Percentiles rank a stretch among this genome's conserved stretches.
Conservation (phyloP, 2,113 vertebrate genomes). For the Phaethon lepturus region DNA sequence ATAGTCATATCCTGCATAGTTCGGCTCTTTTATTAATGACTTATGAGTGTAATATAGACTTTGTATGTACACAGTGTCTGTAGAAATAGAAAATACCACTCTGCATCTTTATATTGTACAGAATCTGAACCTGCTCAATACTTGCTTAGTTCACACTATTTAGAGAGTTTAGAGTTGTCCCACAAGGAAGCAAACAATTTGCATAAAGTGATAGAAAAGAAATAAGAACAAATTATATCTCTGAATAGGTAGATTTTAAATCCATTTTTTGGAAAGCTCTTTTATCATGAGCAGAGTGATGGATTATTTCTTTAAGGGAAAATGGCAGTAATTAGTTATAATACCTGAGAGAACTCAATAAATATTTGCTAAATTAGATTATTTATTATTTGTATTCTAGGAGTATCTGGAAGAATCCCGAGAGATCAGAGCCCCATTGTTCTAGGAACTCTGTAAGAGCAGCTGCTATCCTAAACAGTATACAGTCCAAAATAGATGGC, state of each 20-base stretch:
- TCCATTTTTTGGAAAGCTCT: slow-evolving; percentile 35
- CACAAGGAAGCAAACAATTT: slow-evolving; percentile 22
- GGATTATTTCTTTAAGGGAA: slow-evolving; percentile 48
- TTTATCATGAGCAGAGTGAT: slow-evolving; percentile 37
- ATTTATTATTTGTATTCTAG: slow-evolving; percentile 29
- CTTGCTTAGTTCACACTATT: neutral
- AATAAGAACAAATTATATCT: slow-evolving; percentile 46
- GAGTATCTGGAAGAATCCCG: neutral
- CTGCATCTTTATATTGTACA: neutral
- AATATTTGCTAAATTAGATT: slow-evolving; percentile 46
- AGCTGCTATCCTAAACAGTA: neutral
- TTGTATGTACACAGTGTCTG: neutral
- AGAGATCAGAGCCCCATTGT: neutral
- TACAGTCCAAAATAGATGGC: neutral
- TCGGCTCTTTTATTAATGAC: neutral
- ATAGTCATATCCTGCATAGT: neutral
- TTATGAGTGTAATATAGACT: neutral
- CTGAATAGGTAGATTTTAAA: slow-evolving; percentile 26
- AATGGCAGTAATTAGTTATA: slow-evolving; percentile 48
- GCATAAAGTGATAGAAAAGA: neutral
- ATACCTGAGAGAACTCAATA: slow-evolving; percentile 60
- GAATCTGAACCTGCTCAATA: neutral
- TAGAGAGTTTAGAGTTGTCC: neutral
- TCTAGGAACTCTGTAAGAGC: neutral
- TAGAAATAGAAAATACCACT: neutral